These are phyloP conservation scores for Daubentonia madagascariensis DNA, from an alignment of 2,113 vertebrate species.

Conservation along the genomic window DNA sequence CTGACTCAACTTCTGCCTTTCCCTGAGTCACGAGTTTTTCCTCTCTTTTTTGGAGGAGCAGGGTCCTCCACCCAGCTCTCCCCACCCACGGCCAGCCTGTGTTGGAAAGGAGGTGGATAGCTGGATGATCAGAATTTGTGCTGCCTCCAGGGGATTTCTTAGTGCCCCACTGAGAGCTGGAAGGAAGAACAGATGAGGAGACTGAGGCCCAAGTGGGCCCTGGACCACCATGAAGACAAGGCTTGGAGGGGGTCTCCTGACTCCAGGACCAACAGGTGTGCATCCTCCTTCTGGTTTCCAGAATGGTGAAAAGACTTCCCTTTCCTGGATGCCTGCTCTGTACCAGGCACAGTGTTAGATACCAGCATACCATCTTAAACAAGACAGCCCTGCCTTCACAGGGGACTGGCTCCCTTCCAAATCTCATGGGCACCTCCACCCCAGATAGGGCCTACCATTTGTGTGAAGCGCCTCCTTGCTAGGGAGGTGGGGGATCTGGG, in stretches of 20 bases:
- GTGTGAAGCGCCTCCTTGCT: background rate
- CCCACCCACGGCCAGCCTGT: background rate
- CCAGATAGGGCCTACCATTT: background rate
- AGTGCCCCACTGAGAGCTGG: background rate
- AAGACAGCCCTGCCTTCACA: too few species aligned
- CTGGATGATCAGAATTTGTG: accelerated
- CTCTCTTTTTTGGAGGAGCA: conserved; percentile 44
- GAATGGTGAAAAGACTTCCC: background rate
- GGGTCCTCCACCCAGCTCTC: background rate
- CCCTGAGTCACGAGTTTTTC: conserved; percentile 71
- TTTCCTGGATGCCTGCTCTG: background rate
- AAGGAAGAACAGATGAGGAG: background rate
- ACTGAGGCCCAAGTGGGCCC: background rate
- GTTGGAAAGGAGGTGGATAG: background rate
- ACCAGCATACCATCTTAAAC: background rate
- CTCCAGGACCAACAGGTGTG: background rate
- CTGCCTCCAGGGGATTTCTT: background rate
- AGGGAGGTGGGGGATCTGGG: background rate
- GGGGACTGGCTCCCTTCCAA: background rate
- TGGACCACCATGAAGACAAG: background rate
- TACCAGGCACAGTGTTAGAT: background rate
- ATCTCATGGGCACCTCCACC: background rate
- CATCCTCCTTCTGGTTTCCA: background rate
- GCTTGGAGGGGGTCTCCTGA: background rate
- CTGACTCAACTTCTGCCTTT: conserved; percentile 70